Conservation (phyloP, 2,888 invertebrate species). For the Metellina segmentata region DNA sequence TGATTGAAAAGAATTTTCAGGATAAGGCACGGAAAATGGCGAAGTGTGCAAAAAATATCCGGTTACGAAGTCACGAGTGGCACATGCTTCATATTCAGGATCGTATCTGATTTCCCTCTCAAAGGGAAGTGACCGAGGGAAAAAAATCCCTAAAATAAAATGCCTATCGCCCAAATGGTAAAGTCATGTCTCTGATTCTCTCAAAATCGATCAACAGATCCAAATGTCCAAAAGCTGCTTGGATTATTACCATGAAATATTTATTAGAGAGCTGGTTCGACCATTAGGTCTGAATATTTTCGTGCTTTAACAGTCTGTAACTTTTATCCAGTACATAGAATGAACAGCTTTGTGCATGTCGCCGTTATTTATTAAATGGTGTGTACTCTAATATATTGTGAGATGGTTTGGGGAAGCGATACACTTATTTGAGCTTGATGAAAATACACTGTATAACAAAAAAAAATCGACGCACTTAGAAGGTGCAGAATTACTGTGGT, state of each 20-base stretch:
- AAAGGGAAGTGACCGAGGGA: constrained; percentile 13
- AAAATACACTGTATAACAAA: too few relatives aligned
- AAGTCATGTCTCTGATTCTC: constrained; percentile 26
- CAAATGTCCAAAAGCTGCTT: neutral
- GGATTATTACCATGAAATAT: neutral
- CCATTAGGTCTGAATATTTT: neutral
- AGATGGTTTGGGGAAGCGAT: too few relatives aligned
- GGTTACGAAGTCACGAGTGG: neutral
- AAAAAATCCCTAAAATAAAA: constrained; percentile 35
- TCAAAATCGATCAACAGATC: constrained; percentile 13
- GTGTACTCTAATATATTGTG: too few relatives aligned
- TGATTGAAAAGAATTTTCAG: constrained; percentile 28
- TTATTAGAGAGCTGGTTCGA: neutral
- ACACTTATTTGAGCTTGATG: too few relatives aligned
- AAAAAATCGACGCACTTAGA: too few relatives aligned
- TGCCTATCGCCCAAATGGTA: constrained; percentile 48
- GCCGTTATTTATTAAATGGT: too few relatives aligned
- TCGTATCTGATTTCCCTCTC: constrained; percentile 45
- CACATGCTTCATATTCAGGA: constrained; percentile 36
- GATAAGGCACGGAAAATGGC: constrained; percentile 5
- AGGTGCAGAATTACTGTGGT: too few relatives aligned
- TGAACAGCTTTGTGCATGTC: neutral
- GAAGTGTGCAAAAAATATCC: constrained; percentile 16
- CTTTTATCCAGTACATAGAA: neutral
- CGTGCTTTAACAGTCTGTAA: neutral